Evolutionary conservation across 2,888 invertebrate species (phyloP), one percentile per base, ranked within the genome.

Genomic region (Xiphydria camelus): DNA sequence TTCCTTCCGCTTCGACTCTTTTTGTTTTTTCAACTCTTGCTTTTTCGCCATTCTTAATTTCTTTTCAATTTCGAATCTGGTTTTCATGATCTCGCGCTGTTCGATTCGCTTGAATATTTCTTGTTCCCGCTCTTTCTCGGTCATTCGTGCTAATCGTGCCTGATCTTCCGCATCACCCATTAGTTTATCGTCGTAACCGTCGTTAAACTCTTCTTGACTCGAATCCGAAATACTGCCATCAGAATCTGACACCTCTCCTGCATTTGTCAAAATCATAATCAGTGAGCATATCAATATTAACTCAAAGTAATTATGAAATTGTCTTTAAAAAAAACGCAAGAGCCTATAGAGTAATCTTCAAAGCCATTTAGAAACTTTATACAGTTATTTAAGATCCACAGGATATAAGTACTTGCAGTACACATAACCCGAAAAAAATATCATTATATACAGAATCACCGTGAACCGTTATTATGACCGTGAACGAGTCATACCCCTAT

Each of bases 111-210:
- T 94, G 75, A 93, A 99, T 59, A 99, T 89, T 77, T 97, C 97
- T 43, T 95, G 94, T 78, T 99, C 98, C 31, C 98, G 81, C 70
- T 98, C 97, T 66, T 94, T 95, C 72, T 98, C 98, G 0, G 96
- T 96, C 83, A 98, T 88, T 51, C 89, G 87, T 7, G 93, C 94
- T 32, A 98, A 79, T 0, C 91, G 79, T 1, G 91, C 89, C 62
- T 92, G 85, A 79, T 98, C 98, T 58, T 94, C 96, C 48, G 92
- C 95, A 75, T 97, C 96, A 0, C 96, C 96, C 89, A 97, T 96
- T 19, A 97, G 82, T 70, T 97, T 91, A 53, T 97, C 96, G 72
- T 96, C 97, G 63, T 91, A 95, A 51, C 97, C 97, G 78, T 98
- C 97, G 70, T 94, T 89, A 70, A 96, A 97, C 75, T 95, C 94